These are phyloP conservation scores for Dendrolimus houi DNA, from an alignment of 2,888 invertebrate genomes.

Conservation along the genomic window DNA sequence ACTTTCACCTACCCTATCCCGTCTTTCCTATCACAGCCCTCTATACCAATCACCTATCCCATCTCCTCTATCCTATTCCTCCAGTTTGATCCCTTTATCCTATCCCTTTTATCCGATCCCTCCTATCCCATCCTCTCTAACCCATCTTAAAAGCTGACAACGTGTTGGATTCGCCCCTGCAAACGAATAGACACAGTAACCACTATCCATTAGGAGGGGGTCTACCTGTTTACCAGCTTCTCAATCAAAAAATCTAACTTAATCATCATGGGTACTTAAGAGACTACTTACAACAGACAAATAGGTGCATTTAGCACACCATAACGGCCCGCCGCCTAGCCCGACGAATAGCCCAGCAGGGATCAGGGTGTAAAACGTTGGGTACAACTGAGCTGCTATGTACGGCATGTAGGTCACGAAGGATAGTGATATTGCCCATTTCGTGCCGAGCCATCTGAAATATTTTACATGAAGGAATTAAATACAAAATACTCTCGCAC, in stretches of 20 bases:
- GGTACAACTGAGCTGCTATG: slow-evolving; percentile 81
- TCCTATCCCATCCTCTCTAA: no score
- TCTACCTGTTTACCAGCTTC: background rate
- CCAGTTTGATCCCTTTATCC: no score
- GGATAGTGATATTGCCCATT: slow-evolving; percentile 80
- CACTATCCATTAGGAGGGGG: background rate
- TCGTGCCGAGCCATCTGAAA: slow-evolving; percentile 76
- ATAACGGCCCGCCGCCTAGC: slow-evolving; percentile 79
- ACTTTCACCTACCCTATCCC: no score
- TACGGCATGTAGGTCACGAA: slow-evolving; percentile 81
- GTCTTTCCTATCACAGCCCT: no score
- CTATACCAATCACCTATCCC: no score
- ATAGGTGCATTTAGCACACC: slow-evolving; percentile 85
- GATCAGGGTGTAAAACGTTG: slow-evolving; percentile 78
- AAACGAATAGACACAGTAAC: background rate
- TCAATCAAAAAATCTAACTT: background rate
- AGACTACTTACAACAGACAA: slow-evolving; percentile 71
- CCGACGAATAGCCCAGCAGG: slow-evolving; percentile 80
- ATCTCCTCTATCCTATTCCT: no score
- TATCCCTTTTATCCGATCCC: no score
- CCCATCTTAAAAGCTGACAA: no score
- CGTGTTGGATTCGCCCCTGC: no score
- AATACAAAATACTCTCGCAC: no score
- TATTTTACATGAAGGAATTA: no score
- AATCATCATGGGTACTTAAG: background rate